Percentiles rank a stretch among this genome's conserved stretches.
Evolutionary conservation across 2,888 invertebrate genomes (phyloP).

Genomic region (Phaedon cochleariae): DNA sequence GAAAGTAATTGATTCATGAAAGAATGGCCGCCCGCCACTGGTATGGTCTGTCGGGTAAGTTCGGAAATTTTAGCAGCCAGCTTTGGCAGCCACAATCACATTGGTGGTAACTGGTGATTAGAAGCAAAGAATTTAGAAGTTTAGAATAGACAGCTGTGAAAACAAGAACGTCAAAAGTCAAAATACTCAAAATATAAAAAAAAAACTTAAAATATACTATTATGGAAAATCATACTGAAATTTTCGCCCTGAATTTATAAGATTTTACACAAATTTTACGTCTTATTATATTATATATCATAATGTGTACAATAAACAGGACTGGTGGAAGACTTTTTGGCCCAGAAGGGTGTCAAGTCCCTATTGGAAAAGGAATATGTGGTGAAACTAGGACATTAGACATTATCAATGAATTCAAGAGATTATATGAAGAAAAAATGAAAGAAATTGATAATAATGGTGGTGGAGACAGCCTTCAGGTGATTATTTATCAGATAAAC

Average conservation of each 20-base stretch:
- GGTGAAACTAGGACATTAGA: constrained; percentile 60
- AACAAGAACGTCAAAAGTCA: constrained; percentile 41
- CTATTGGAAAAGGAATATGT: constrained; percentile 48
- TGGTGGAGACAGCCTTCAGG: constrained; percentile 59
- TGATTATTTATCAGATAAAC: constrained; percentile 27
- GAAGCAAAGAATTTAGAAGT: too few species aligned
- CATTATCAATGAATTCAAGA: constrained; percentile 69
- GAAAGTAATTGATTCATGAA: too few species aligned
- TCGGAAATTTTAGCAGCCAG: too few species aligned
- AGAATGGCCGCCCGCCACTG: too few species aligned
- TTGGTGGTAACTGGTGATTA: too few species aligned
- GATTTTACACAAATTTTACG: constrained; percentile 41
- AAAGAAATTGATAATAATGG: constrained; percentile 65
- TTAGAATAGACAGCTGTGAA: neutral
- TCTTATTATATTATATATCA: constrained; percentile 32
- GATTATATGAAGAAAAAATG: constrained; percentile 70
- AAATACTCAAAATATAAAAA: constrained; percentile 28
- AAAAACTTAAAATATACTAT: too few species aligned
- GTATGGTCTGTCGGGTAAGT: too few species aligned
- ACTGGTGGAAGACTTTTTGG: constrained; percentile 32
- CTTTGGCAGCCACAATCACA: too few species aligned
- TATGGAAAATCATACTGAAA: too few species aligned
- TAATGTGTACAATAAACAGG: constrained; percentile 35
- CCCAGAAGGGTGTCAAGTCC: constrained; percentile 46
- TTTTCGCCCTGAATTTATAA: constrained; percentile 29